Conservation (phyloP, 2,113 vertebrate genomes). For the Gymnarchus niloticus region DNA sequence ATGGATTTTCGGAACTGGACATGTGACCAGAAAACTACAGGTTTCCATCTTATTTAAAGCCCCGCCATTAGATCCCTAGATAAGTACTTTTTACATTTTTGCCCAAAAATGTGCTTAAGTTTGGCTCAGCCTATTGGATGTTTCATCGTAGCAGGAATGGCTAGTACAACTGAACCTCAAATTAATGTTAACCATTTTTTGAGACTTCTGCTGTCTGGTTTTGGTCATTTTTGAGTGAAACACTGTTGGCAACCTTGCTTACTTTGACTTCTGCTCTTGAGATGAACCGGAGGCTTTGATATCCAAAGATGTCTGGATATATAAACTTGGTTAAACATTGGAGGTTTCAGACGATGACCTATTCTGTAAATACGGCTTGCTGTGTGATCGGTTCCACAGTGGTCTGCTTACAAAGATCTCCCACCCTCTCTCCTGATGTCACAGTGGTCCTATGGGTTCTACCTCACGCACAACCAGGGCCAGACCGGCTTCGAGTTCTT, state of each 20-base stretch:
- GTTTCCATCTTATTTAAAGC: background rate
- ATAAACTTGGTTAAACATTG: background rate
- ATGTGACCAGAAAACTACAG: background rate
- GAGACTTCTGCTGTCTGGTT: background rate
- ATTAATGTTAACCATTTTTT: background rate
- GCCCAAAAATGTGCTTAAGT: background rate
- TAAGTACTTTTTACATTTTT: background rate
- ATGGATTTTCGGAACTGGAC: background rate
- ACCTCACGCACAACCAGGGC: conserved; percentile 85
- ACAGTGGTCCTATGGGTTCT: conserved; percentile 94
- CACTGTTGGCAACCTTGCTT: background rate
- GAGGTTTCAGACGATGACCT: background rate
- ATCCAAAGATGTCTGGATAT: background rate
- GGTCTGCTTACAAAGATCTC: background rate
- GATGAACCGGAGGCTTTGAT: background rate
- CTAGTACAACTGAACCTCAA: background rate
- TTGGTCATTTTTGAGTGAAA: background rate
- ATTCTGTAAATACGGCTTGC: background rate
- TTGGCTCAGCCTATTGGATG: background rate
- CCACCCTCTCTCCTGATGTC: conserved; percentile 31
- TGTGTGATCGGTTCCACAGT: background rate
- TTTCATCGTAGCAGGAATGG: too few relatives aligned
- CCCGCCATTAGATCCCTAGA: background rate
- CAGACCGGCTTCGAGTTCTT: conserved; percentile 86
- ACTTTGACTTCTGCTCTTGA: background rate